These are phyloP conservation scores for Myocastor coypus DNA, from an alignment of 2,113 vertebrate species.

Conservation along the genomic window DNA sequence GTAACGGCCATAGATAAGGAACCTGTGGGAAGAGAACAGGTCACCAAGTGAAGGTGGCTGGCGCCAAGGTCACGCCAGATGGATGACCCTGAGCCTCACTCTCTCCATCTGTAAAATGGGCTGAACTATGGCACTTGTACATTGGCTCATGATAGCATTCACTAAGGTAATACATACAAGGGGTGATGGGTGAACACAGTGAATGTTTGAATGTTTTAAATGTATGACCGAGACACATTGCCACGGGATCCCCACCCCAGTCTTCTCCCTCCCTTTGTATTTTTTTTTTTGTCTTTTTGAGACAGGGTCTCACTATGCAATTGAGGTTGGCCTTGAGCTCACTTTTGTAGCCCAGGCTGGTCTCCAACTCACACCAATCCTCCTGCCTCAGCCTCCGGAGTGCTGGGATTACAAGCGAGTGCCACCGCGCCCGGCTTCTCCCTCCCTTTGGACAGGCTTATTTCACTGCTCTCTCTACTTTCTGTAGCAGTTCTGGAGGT, in stretches of 20 bases:
- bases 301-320: no score
- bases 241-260: background rate
- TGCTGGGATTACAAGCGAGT: no score
- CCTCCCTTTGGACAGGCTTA: background rate
- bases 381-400: no score
- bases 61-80: background rate
- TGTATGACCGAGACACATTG: background rate
- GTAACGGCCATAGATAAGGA: constrained; percentile 93
- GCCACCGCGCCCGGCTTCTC: no score
- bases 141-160: accelerated
- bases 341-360: no score
- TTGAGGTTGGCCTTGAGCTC: no score
- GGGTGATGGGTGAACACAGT: background rate
- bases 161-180: background rate
- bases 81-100: background rate
- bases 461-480: background rate
- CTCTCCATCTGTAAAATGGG: constrained; percentile 6
- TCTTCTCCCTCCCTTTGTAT: background rate
- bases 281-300: no score
- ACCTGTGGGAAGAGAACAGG: constrained; percentile 80
- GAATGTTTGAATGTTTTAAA: background rate
- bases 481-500: background rate
- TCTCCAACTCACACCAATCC: no score
- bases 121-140: background rate
- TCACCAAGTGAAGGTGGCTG: accelerated